These are phyloP conservation scores for Strigamia maritima DNA, from an alignment of 2,888 invertebrate genomes.

Conservation along the genomic window DNA sequence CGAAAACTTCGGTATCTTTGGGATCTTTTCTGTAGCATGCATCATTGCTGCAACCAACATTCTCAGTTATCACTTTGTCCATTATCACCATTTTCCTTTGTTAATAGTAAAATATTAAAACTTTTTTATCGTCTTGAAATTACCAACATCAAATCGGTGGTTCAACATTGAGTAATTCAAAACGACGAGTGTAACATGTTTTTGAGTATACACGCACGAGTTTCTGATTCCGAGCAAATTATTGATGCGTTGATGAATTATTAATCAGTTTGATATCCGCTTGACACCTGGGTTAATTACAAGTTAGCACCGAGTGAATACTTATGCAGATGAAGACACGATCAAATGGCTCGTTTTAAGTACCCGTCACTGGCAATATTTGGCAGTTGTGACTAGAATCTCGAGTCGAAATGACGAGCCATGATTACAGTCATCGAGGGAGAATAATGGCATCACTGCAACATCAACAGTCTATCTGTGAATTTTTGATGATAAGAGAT, in stretches of 20 bases:
- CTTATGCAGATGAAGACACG: conserved; percentile 23
- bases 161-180: neutral
- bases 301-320: conserved; percentile 11
- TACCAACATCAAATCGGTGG: neutral
- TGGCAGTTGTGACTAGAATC: conserved; percentile 15
- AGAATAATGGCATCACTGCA: neutral
- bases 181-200: neutral
- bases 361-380: conserved; percentile 13
- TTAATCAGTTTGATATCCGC: conserved; percentile 23
- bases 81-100: neutral
- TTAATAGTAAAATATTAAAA: no score
- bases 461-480: conserved; percentile 12
- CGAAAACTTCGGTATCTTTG: no score
- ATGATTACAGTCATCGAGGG: conserved; percentile 23
- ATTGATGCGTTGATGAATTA: conserved; percentile 15
- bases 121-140: no score
- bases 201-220: neutral
- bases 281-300: conserved; percentile 13
- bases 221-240: neutral
- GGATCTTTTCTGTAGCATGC: no score
- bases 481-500: neutral
- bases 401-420: conserved; percentile 6
- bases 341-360: conserved; percentile 12
- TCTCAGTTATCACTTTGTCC: no score
- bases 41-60: no score